Evolutionary conservation across 2,113 vertebrate genomes (phyloP).

Genomic region (Plotosus lineatus): DNA sequence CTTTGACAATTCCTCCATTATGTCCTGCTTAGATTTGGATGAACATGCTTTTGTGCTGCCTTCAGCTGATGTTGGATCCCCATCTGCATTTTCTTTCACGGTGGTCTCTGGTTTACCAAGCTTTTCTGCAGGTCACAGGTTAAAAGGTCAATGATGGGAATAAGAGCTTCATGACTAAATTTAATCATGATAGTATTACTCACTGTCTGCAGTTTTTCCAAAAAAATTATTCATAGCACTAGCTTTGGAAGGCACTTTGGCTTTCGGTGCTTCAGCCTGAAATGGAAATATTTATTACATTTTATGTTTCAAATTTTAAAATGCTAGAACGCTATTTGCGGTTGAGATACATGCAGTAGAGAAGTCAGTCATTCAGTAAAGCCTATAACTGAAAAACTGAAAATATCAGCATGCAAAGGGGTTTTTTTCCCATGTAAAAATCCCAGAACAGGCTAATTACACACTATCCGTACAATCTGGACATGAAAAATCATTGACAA

Average conservation of each 20-base stretch:
- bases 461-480: background rate
- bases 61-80: slow-evolving; percentile 34
- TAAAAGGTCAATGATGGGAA: background rate
- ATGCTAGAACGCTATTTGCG: background rate
- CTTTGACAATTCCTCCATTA: slow-evolving; percentile 62
- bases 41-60: slow-evolving; percentile 57
- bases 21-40: slow-evolving; percentile 61
- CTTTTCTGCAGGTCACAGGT: slow-evolving; percentile 38
- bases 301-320: background rate
- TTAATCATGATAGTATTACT: slow-evolving; percentile 61
- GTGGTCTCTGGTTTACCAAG: slow-evolving; percentile 60
- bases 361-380: background rate
- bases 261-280: slow-evolving; percentile 75
- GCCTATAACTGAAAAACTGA: background rate
- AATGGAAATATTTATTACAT: slow-evolving; percentile 50
- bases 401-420: background rate
- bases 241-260: slow-evolving; percentile 74
- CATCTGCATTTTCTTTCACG: slow-evolving; percentile 59
- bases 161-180: background rate
- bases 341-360: background rate
- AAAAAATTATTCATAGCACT: slow-evolving; percentile 85
- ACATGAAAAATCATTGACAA: background rate
- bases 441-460: background rate
- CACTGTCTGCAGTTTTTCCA: slow-evolving; percentile 83
- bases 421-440: background rate